Base-by-base conservation (phyloP, 2,888 invertebrate species). In the Heliconius sara region DNA sequence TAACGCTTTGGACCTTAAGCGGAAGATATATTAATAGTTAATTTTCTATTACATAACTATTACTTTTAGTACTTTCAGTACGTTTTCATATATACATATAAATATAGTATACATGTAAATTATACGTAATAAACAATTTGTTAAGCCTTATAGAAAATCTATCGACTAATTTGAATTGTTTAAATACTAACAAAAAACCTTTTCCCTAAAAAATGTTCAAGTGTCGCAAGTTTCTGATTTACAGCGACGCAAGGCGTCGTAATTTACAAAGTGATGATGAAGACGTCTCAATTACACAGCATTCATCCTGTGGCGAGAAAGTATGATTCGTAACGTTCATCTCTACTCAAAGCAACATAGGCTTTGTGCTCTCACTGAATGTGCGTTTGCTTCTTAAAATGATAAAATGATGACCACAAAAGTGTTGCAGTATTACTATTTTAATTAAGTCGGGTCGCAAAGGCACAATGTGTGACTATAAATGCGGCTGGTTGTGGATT, bases 271-370 rank as follows among this genome's bases (percentile, higher is more conserved):
- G 85, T 84, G 84, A 80, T 80, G 82, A 86, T 84, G 86, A 87
- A 88, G 86, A 85, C 87, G 87, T 86, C 88, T 91, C 89, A 91
- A 91, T 93, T 91, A 91, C 89, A 87, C 80, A 80, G 88, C 86
- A 91, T 93, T 92, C 92, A 92, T 82, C 81, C 81, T 81, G 85
- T 90, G 91, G 91, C 88, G 90, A 92, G 89, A 83, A 83, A 81
- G 85, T 86, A 87, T 87, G 87, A 86, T 86, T 86, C 81, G 80
- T 79, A 78, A 80, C 84, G 84, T 86, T 85, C 83, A 86, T 83
- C 12, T 73, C 52, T 16, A 3, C 72, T 83, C 76, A 81, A 81
- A 82, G 82, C 52, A 78, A 65, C 73, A 52, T 39, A 52, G 72
- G 72, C 73, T 80, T 81, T 80, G 80, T 70, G 68, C 63, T 76